Evolutionary conservation across 2,797 vertebrate species (phyloP).

Genomic region (Phrynocephalus forsythii): DNA sequence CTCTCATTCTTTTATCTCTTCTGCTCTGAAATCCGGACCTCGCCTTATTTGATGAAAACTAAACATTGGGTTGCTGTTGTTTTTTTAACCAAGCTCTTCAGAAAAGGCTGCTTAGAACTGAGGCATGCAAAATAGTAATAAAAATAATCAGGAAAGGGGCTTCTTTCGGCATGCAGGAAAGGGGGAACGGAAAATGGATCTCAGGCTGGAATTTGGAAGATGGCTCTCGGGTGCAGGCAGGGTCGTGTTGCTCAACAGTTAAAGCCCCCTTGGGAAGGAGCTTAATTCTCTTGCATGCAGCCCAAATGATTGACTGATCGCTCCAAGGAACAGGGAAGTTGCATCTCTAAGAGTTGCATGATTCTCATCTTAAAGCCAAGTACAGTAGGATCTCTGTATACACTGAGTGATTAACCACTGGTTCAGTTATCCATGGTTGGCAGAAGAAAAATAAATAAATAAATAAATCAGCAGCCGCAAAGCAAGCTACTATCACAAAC

Average conservation of each 20-base stretch:
- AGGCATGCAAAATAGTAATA: not conserved
- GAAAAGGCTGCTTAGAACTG: conserved; percentile 17
- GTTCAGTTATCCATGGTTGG: too few species aligned
- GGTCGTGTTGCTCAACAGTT: not conserved
- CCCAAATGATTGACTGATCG: too few species aligned
- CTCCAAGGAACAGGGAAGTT: too few species aligned
- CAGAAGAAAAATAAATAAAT: too few species aligned
- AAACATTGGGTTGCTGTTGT: not conserved
- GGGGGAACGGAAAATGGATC: not conserved
- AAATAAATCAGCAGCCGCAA: too few species aligned
- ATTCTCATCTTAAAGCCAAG: too few species aligned
- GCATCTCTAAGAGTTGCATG: too few species aligned
- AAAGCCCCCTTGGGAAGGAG: not conserved
- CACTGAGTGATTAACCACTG: too few species aligned
- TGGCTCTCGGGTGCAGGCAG: not conserved
- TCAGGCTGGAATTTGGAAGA: not conserved
- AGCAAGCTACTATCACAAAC: too few species aligned
- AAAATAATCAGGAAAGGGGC: not conserved
- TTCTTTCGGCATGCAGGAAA: not conserved
- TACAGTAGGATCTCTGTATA: too few species aligned
- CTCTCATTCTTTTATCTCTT: not conserved
- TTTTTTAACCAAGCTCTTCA: not conserved
- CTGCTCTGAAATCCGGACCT: conserved; percentile 24
- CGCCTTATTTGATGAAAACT: conserved; percentile 42
- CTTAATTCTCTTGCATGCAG: not conserved